Percentiles rank a stretch among this genome's conserved stretches.
These are phyloP conservation scores for Hyphantria cunea DNA, from an alignment of 1,140 invertebrate species.

Conservation along the genomic window DNA sequence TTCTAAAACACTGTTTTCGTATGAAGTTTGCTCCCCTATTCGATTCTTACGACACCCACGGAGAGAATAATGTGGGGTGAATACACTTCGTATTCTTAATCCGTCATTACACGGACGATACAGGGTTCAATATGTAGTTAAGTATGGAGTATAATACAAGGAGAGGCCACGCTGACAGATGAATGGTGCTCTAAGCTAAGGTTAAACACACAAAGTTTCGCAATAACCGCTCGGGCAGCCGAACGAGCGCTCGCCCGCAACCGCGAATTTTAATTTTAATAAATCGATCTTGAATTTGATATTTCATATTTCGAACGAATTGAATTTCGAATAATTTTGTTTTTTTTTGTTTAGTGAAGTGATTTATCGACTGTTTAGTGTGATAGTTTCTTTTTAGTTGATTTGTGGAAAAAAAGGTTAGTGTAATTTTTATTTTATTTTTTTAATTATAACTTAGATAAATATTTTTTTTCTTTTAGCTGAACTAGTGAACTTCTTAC, in stretches of 20 bases:
- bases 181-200: slow-evolving; percentile 27
- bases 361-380: slow-evolving; percentile 14
- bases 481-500: too few species aligned
- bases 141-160: slow-evolving; percentile 32
- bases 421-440: slow-evolving; percentile 12
- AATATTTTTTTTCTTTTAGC: too few species aligned
- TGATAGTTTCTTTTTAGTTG: not conserved
- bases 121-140: not conserved
- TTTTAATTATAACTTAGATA: too few species aligned
- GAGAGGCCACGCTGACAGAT: slow-evolving; percentile 26
- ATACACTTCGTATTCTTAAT: too few species aligned
- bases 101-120: too few species aligned
- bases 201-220: slow-evolving; percentile 29
- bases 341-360: slow-evolving; percentile 8
- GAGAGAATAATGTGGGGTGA: too few species aligned
- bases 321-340: not conserved
- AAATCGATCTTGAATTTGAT: slow-evolving; percentile 2
- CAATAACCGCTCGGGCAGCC: slow-evolving; percentile 15
- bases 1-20: too few species aligned
- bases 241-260: slow-evolving; percentile 22
- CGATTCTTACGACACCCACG: too few species aligned
- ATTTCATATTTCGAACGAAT: not conserved
- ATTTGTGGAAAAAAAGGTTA: slow-evolving; percentile 16
- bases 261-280: slow-evolving; percentile 10
- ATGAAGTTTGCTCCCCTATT: too few species aligned